phyloP scores from a whole-genome alignment of 1,140 invertebrate genomes.

The Eupristina koningsbergeri region DNA sequence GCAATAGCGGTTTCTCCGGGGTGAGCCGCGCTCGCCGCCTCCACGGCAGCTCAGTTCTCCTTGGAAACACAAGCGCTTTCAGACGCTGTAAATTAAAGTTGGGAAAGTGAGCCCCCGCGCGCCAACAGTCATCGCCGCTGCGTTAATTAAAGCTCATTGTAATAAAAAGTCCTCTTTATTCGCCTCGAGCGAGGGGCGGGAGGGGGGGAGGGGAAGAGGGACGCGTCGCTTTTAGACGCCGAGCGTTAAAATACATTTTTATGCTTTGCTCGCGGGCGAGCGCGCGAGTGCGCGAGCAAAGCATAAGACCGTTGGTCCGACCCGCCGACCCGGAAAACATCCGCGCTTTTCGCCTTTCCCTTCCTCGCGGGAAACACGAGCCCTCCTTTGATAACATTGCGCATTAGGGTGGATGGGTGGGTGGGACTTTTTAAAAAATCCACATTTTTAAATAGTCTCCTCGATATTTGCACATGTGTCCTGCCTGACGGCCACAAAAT shows the following conservation, averaged over 20 bases:
- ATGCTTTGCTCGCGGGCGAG: slow-evolving; percentile 63
- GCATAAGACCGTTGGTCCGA: background rate
- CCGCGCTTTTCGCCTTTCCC: slow-evolving; percentile 5
- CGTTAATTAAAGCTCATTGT: slow-evolving; percentile 69
- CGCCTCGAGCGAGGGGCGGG: slow-evolving; percentile 57
- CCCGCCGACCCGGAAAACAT: slow-evolving; percentile 56
- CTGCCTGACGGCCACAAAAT: background rate
- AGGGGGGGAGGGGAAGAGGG: background rate
- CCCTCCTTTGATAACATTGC: background rate
- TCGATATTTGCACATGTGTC: background rate
- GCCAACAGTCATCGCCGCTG: slow-evolving; percentile 59
- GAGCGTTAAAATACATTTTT: slow-evolving; percentile 59
- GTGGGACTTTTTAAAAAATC: background rate
- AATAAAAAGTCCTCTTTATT: slow-evolving; percentile 67
- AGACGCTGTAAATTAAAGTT: slow-evolving; percentile 64
- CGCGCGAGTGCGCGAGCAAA: slow-evolving; percentile 8
- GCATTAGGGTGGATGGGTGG: too few relatives aligned
- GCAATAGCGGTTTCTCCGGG: slow-evolving; percentile 34
- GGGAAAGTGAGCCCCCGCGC: slow-evolving; percentile 59
- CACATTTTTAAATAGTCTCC: background rate
- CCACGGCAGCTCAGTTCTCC: background rate
- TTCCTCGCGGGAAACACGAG: background rate
- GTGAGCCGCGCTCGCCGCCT: background rate
- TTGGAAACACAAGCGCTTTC: slow-evolving; percentile 53
- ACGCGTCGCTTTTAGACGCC: slow-evolving; percentile 12